These are phyloP conservation scores for Scaptomyza parva DNA, from an alignment of 2,888 invertebrate genomes.

Conservation along the genomic window DNA sequence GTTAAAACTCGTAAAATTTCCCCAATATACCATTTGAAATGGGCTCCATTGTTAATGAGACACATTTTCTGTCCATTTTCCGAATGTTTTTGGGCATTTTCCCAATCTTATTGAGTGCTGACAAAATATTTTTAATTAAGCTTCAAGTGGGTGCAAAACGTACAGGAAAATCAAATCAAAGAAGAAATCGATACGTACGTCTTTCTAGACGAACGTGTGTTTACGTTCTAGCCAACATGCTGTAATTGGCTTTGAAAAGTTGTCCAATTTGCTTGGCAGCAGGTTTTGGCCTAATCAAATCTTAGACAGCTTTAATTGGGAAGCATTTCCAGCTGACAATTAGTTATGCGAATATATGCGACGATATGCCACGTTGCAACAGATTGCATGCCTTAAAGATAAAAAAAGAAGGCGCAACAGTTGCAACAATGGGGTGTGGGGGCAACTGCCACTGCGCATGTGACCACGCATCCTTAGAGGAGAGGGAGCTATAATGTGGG, in stretches of 20 bases:
- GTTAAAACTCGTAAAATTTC: neutral
- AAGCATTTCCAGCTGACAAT: conserved; percentile 45
- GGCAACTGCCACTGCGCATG: conserved; percentile 60
- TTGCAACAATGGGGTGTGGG: conserved; percentile 44
- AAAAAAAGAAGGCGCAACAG: conserved; percentile 64
- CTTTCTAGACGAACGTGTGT: conserved; percentile 5
- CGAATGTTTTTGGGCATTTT: neutral
- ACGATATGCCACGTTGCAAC: conserved; percentile 31
- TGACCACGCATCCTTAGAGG: conserved; percentile 56
- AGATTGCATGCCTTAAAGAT: conserved; percentile 35
- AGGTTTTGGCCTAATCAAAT: conserved; percentile 59
- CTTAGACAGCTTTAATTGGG: conserved; percentile 43
- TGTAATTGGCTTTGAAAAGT: conserved; percentile 55
- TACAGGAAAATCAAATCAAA: conserved; percentile 36
- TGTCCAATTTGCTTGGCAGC: conserved; percentile 60
- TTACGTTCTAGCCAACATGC: conserved; percentile 14
- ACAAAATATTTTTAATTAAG: conserved; percentile 34
- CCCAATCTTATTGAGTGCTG: conserved; percentile 1
- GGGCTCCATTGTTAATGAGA: conserved; percentile 11
- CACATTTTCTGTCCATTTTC: neutral
- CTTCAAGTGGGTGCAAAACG: conserved; percentile 21
- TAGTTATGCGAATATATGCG: conserved; percentile 48
- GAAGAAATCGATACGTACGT: conserved; percentile 18
- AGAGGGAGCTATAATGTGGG: neutral
- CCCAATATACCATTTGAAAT: conserved; percentile 2